phyloP scores from a whole-genome alignment of 2,888 invertebrate species.

The Pristionchus exspectatus region DNA sequence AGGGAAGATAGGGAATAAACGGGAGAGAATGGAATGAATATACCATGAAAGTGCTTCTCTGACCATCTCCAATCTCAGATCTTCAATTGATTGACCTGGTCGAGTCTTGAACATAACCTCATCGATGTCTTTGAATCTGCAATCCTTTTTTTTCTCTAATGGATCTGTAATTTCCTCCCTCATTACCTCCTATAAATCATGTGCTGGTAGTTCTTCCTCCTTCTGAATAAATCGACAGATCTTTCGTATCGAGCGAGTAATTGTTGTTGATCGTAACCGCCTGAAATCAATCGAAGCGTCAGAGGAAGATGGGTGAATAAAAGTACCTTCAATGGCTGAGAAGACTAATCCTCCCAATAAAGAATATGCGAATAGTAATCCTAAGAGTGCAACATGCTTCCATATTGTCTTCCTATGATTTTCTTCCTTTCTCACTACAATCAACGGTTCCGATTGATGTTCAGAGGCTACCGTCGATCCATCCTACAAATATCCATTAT shows the following conservation, averaged over 20 bases:
- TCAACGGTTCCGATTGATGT: neutral
- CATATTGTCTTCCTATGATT: constrained; percentile 64
- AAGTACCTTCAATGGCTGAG: constrained; percentile 71
- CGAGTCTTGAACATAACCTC: constrained; percentile 58
- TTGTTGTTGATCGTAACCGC: constrained; percentile 65
- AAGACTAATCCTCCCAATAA: constrained; percentile 69
- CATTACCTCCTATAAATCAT: constrained; percentile 65
- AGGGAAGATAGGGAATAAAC: neutral
- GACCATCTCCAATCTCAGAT: constrained; percentile 59
- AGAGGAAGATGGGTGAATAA: neutral
- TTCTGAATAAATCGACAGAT: constrained; percentile 66
- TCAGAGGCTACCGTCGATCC: constrained; percentile 34
- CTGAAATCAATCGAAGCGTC: constrained; percentile 56
- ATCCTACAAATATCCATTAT: neutral
- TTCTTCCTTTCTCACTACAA: constrained; percentile 35
- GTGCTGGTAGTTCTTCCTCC: constrained; percentile 67
- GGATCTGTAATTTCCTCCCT: neutral
- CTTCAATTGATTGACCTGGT: constrained; percentile 55
- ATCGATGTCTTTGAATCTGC: constrained; percentile 64
- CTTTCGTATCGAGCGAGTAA: constrained; percentile 64
- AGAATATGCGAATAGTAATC: constrained; percentile 69
- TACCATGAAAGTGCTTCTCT: constrained; percentile 63
- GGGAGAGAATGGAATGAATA: neutral
- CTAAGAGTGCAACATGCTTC: constrained; percentile 67
- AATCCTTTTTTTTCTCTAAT: constrained; percentile 9